phyloP scores from a whole-genome alignment of 2,888 invertebrate species.

The Thereva nobilitata region DNA sequence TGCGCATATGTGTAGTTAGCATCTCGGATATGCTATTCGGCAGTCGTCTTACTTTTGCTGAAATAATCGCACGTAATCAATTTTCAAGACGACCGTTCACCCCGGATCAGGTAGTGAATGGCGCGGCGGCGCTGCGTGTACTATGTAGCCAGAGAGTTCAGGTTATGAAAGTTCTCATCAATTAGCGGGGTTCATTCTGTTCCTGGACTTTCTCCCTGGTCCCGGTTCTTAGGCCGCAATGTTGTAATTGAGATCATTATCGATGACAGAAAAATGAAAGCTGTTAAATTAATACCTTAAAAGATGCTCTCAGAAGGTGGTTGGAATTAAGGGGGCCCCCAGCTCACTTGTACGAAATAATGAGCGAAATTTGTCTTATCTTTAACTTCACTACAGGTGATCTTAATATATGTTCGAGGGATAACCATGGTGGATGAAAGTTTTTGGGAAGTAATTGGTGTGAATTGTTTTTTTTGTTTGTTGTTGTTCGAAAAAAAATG shows the following conservation, averaged over 20 bases:
- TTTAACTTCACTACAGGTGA: no score
- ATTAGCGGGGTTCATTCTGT: conserved; percentile 43
- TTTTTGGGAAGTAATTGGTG: no score
- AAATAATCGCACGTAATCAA: conserved; percentile 38
- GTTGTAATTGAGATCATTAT: conserved; percentile 29
- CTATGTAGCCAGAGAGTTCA: conserved; percentile 11
- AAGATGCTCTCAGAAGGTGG: background rate
- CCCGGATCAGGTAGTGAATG: conserved; percentile 14
- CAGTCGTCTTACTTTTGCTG: conserved; percentile 22
- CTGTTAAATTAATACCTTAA: conserved; percentile 11
- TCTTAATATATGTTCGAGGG: no score
- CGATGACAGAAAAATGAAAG: conserved; percentile 25
- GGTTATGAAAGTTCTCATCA: conserved; percentile 45
- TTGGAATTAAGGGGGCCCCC: background rate
- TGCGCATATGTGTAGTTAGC: background rate
- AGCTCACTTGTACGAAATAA: no score
- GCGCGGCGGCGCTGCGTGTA: conserved; percentile 17
- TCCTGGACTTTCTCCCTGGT: conserved; percentile 43
- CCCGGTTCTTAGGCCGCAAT: conserved; percentile 40
- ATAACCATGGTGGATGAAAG: no score
- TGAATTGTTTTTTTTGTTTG: no score
- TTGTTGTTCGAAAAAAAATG: no score
- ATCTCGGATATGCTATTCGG: background rate
- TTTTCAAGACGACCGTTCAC: conserved; percentile 33
- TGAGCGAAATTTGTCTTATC: no score